Conservation (phyloP, 92 coral and sea anemone species). For the Actinostola sp. region DNA sequence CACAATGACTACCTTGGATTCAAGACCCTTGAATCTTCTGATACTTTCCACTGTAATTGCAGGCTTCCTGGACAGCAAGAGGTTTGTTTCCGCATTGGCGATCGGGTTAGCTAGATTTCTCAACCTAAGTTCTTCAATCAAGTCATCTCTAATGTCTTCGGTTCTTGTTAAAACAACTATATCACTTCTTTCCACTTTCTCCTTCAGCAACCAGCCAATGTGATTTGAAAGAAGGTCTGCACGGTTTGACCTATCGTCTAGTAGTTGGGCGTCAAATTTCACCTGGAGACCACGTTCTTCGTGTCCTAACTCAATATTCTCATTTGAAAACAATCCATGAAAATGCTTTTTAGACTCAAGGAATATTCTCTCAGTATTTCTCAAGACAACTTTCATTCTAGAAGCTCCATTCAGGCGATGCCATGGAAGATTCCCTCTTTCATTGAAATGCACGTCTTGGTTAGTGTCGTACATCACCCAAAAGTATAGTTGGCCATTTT, state of each 20-base stretch:
- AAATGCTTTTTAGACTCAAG: conserved; percentile 34
- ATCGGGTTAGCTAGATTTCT: neutral
- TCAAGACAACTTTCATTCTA: conserved; percentile 27
- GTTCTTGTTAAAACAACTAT: conserved; percentile 36
- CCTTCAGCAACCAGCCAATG: neutral
- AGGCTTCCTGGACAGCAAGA: neutral
- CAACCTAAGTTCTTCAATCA: neutral
- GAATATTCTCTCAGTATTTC: conserved; percentile 53
- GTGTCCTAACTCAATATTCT: conserved; percentile 33
- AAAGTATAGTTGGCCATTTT: conserved; percentile 7
- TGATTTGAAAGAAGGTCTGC: neutral
- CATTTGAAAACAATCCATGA: neutral
- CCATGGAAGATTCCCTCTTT: neutral
- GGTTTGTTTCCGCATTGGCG: conserved; percentile 22
- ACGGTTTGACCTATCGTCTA: neutral
- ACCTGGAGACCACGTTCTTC: conserved; percentile 22
- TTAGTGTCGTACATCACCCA: conserved; percentile 62
- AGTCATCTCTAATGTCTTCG: neutral
- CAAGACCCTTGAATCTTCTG: conserved; percentile 63
- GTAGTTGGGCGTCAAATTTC: conserved; percentile 18
- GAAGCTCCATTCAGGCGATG: neutral
- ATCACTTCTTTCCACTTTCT: conserved; percentile 22
- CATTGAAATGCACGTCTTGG: conserved; percentile 36
- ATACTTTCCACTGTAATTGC: conserved; percentile 41
- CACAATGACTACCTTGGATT: conserved; percentile 55